Evolutionary conservation across 92 coral and sea anemone species (phyloP).

Genomic region (Porites cylindrica): DNA sequence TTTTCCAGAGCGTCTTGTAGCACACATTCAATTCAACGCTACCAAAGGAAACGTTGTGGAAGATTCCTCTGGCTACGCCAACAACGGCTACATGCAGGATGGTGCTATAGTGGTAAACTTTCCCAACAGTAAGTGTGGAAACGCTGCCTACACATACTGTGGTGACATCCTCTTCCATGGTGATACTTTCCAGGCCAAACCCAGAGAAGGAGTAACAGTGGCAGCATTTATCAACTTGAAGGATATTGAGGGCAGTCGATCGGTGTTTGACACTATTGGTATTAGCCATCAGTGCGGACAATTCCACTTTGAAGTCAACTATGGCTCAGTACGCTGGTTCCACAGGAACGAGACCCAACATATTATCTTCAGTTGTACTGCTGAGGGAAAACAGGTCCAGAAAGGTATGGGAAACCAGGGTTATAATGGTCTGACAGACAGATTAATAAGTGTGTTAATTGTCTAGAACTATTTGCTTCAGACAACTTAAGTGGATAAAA

Average conservation of each 20-base stretch:
- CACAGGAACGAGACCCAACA: conserved; percentile 95
- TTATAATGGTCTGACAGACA: too few relatives aligned
- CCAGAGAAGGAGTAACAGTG: conserved; percentile 83
- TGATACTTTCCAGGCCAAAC: conserved; percentile 96
- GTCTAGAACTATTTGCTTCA: too few relatives aligned
- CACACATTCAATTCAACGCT: conserved; percentile 80
- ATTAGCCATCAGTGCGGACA: conserved; percentile 93
- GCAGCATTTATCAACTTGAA: conserved; percentile 92
- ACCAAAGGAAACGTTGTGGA: conserved; percentile 73
- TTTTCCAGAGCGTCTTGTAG: conserved; percentile 81
- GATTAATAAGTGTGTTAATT: too few relatives aligned
- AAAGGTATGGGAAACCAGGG: conserved; percentile 55
- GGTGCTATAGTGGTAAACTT: conserved; percentile 96
- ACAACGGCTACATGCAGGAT: conserved; percentile 86
- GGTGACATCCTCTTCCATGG: conserved; percentile 99
- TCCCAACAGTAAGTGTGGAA: conserved; percentile 88
- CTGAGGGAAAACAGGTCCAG: conserved; percentile 88
- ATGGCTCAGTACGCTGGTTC: conserved; percentile 97
- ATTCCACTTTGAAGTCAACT: conserved; percentile 94
- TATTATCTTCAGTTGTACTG: conserved; percentile 87
- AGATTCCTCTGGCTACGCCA: conserved; percentile 87
- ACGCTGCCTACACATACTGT: conserved; percentile 93
- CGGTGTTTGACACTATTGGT: conserved; percentile 98
- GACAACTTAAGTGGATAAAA: too few relatives aligned
- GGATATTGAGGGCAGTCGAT: conserved; percentile 91